Base-by-base conservation (phyloP, 2,888 invertebrate genomes). In the Meghimatium bilineatum region DNA sequence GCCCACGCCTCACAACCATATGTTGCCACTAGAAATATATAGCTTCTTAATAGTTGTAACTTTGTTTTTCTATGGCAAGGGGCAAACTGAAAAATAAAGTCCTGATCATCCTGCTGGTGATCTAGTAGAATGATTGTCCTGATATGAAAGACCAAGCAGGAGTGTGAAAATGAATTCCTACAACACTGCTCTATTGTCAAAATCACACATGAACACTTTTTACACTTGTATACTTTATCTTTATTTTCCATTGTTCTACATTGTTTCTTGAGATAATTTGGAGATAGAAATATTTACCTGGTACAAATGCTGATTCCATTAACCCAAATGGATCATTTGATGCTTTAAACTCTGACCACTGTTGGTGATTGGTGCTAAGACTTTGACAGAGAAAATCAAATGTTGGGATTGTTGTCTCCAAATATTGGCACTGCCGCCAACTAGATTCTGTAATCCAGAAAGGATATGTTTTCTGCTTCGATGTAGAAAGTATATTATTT, bases 391-490 rank as follows among this genome's bases (percentile, higher is more conserved):
- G 89, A 17, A 88, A 86, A 29, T 85, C 84, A 84, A 91, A 92
- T 44, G 76, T 84, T 14, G 88, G 87, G 36, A 93, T 83, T 0
- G 88, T 89, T n/a, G 89, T 89, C 81, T 93, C 92, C 77, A 93
- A 86, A 82, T 91, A 89, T 86, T 92, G 92, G 82, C 92, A 93
- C 84, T 92, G 92, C 36, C 86, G 84, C 92, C 93, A 93, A 86
- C 87, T 89, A 26, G 88, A 84, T 32, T 90, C 91, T 3, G 87
- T 88, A 63, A 93, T 86, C 92, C 92, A 93, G n/a, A 85, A 86
- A 0, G 91, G 91, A 23, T 83, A 69, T n/a, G 87, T 77, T 74
- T 87, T 89, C 66, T 88, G 87, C 67, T 89, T 89, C 67, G 82
- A 79, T 29, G 90, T 86, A 66, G 86, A 74, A 29, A 86, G 86